Conservation (phyloP, 1,140 invertebrate genomes). For the Drosophila sulfurigaster region DNA sequence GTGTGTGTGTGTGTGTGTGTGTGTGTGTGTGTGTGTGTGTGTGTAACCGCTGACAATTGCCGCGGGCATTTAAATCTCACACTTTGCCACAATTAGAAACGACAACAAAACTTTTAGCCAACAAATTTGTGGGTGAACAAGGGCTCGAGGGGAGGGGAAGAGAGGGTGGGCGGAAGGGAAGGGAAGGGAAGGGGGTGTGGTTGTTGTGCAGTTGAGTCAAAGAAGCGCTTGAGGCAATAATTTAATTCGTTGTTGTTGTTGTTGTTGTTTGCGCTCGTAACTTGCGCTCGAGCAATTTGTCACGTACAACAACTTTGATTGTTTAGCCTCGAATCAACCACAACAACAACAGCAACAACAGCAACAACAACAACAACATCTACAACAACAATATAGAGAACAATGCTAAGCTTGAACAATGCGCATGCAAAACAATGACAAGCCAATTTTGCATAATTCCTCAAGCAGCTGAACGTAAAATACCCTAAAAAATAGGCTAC, state of each 20-base stretch:
- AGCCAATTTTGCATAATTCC: slow-evolving; percentile 9
- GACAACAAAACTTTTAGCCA: slow-evolving; percentile 63
- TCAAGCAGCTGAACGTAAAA: not conserved
- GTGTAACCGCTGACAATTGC: slow-evolving; percentile 61
- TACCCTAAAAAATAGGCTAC: slow-evolving; percentile 7
- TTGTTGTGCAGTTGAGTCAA: slow-evolving; percentile 33
- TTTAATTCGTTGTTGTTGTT: slow-evolving; percentile 66
- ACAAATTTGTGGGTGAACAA: slow-evolving; percentile 8
- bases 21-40: slow-evolving; percentile 15
- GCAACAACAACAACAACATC: slow-evolving; percentile 5
- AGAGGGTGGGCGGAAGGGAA: not conserved
- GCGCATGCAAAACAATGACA: slow-evolving; percentile 13
- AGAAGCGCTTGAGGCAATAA: slow-evolving; percentile 63
- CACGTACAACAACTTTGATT: slow-evolving; percentile 82
- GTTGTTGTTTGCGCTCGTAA: slow-evolving; percentile 54
- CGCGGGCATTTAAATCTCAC: slow-evolving; percentile 78
- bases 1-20: not conserved
- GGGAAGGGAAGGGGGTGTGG: not conserved
- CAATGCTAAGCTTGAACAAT: slow-evolving; percentile 13
- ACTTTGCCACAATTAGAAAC: slow-evolving; percentile 71
- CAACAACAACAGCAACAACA: slow-evolving; percentile 33
- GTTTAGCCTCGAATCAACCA: slow-evolving; percentile 53
- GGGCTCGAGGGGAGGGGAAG: not conserved
- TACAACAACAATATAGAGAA: slow-evolving; percentile 9
- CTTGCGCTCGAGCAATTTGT: slow-evolving; percentile 81